Conservation (phyloP, 2,797 vertebrate genomes). For the Danionella dracula region DNA sequence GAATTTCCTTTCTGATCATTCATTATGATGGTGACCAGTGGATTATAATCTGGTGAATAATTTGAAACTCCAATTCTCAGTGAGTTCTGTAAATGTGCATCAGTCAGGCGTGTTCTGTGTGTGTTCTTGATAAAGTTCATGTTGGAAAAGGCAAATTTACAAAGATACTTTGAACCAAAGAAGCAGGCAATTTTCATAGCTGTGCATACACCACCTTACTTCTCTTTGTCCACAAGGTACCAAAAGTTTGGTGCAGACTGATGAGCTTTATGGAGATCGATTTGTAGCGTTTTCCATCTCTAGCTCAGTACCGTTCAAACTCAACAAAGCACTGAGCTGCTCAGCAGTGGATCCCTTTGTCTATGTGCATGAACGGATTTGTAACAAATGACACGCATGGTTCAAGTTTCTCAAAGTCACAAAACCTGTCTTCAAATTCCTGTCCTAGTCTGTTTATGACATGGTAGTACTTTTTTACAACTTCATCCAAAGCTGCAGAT, state of each 20-base stretch:
- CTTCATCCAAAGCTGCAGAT: background rate
- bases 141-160: constrained; percentile 36
- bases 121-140: constrained; percentile 36
- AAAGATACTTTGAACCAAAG: background rate
- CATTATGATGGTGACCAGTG: no score
- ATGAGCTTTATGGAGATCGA: constrained; percentile 33
- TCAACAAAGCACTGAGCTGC: constrained; percentile 15
- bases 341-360: constrained; percentile 14
- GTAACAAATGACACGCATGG: constrained; percentile 37
- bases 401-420: constrained; percentile 23
- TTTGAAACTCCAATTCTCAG: no score
- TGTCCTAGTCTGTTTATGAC: constrained; percentile 4
- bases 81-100: constrained; percentile 26
- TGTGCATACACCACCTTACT: constrained; percentile 22
- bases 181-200: constrained; percentile 22
- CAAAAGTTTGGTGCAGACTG: constrained; percentile 34
- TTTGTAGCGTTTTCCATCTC: constrained; percentile 39
- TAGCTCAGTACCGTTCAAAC: constrained; percentile 21
- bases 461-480: background rate
- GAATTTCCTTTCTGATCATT: no score
- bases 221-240: constrained; percentile 30
- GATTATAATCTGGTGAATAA: no score
- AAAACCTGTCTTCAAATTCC: constrained; percentile 22
- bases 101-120: constrained; percentile 24
- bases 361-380: constrained; percentile 24